Evolutionary conservation across 2,888 invertebrate genomes (phyloP), one percentile per base, ranked within the genome.

Genomic region (Lepidocyrtoides sp.): DNA sequence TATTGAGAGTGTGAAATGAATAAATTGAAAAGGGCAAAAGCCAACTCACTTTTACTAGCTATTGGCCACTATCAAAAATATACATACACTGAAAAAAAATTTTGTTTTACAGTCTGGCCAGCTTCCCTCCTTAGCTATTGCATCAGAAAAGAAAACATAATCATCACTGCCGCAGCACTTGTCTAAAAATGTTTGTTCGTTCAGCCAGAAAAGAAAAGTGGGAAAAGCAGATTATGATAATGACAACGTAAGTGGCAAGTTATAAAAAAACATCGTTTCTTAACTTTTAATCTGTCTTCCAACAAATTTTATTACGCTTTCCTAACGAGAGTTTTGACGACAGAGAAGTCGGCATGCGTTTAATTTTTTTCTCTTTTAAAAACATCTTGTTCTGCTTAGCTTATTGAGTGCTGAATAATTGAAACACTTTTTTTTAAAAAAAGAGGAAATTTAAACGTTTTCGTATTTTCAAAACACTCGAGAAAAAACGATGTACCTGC

Each of bases 151-250:
- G n/a, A n/a, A n/a, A n/a, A n/a, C n/a, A n/a, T n/a, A n/a, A n/a
- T n/a, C n/a, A n/a, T n/a, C n/a, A n/a, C n/a, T n/a, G 63, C 63
- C 1, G 29, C 54, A 79, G 23, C 79, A 54, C 29, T 51, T 29
- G 14, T 51, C 23, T 54, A 20, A 57, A 57, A 57, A 54, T 79
- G 60, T 81, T 57, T 32, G 57, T 41, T 81, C 57, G n/a, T 60
- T 60, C 60, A 81, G 12, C 41, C 41, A 54, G 77, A 77, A 51
- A 77, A 29, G 36, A 44, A 75, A 75, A 75, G 17, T 8, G 41
- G 72, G 72, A 44, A 63, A 29, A 44, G 23, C 32, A 75, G 41
- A 75, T 75, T 75, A 75, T 75, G 44, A 75, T 75, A 75, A 75
- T 75, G 72, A 75, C 48, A 41, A 75, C 23, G 44, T 44, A 41